Evolutionary conservation across 2,113 vertebrate genomes (phyloP).

Genomic region (Dissostichus mawsoni): DNA sequence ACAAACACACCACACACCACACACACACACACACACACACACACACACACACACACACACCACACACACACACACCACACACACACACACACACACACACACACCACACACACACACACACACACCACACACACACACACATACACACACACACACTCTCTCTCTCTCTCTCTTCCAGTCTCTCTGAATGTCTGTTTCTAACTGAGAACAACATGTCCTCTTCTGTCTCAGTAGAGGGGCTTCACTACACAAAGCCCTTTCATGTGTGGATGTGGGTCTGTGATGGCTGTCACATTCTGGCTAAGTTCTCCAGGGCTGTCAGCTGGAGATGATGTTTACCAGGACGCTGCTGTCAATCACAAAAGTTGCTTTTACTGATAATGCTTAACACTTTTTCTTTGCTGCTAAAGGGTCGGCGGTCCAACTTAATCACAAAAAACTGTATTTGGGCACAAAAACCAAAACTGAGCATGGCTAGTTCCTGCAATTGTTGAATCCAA

Average conservation of each 20-base stretch:
- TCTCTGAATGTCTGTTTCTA: constrained; percentile 65
- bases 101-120: constrained; percentile 14
- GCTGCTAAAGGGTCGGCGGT: background rate
- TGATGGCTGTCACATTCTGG: constrained; percentile 69
- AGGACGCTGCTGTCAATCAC: constrained; percentile 70
- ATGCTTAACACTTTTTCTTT: constrained; percentile 17
- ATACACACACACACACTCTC: background rate
- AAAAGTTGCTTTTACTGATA: constrained; percentile 44
- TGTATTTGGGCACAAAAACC: background rate
- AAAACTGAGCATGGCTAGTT: background rate
- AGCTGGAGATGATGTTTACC: constrained; percentile 72
- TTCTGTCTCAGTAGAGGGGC: constrained; percentile 67
- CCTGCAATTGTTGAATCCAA: background rate
- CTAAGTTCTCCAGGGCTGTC: constrained; percentile 64
- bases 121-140: constrained; percentile 25
- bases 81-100: background rate
- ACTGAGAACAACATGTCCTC: constrained; percentile 77
- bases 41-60: constrained; percentile 20
- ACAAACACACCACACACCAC: background rate
- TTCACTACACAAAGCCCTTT: constrained; percentile 71
- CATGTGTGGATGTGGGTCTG: constrained; percentile 69
- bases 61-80: background rate
- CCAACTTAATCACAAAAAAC: background rate
- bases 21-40: constrained; percentile 29
- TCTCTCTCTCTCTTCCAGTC: background rate